Evolutionary conservation across 2,797 vertebrate species (phyloP), one percentile per base, ranked within the genome.

Genomic region (Prunella strophiata): DNA sequence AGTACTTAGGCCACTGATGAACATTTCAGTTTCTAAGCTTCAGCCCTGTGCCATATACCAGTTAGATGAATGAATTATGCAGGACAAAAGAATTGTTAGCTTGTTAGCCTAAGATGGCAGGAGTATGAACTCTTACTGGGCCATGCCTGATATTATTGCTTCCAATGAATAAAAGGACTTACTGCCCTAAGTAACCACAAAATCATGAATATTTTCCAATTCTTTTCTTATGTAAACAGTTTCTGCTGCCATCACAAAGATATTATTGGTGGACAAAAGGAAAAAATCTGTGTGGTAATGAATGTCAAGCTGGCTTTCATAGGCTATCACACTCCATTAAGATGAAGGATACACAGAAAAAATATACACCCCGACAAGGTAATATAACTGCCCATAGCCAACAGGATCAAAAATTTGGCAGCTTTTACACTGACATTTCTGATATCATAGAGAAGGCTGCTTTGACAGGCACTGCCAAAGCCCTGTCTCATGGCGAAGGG

Each of bases 391-490:
- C 38, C 55, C 34, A 58, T 50, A 90, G 57, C 71, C 63, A 95
- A 85, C 2, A 3, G 45, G 65, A 89, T 94, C 29, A 88, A 76
- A 78, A 88, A 66, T 65, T 29, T 71, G 61, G 36, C 68, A 93
- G 65, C 27, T 86, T 80, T 88, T 74, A 40, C 38, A 4, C 26
- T 70, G 43, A 43, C 9, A 48, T 72, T 87, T 73, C 42, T 75
- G 75, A 83, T 89, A 38, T 43, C 76, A 51, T 22, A 88, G 88
- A 54, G 50, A 78, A 57, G 68, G 57, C 80, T 95, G 22, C 42
- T 59, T 86, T 91, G 89, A 73, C 48, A 96, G 48, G 38, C 65
- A 23, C 29, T 88, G 22, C 79, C 91, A 52, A 91, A 94, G 51
- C 48, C 38, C 59, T 51, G 38, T 89, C 36, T 88, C 32, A 59